These are phyloP conservation scores for Eupeodes latifasciatus DNA, from an alignment of 2,888 invertebrate species.

Conservation along the genomic window DNA sequence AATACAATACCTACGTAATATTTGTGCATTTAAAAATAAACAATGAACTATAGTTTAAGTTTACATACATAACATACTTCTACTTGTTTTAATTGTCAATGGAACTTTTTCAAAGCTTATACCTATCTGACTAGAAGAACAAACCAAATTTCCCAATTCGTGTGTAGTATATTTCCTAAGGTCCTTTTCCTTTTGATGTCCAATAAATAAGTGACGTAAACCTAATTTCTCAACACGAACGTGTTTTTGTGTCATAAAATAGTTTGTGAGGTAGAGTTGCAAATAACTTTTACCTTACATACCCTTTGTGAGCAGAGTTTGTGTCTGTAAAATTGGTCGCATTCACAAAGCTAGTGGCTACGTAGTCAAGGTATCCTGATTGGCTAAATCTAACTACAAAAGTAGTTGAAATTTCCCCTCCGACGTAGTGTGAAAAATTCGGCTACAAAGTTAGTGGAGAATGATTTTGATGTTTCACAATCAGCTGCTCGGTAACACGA, in stretches of 20 bases:
- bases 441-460: too few species aligned
- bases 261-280: background rate
- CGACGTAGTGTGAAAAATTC: too few species aligned
- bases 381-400: too few species aligned
- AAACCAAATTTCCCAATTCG: background rate
- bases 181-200: conserved; percentile 15
- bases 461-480: too few species aligned
- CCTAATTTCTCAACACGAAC: conserved; percentile 37
- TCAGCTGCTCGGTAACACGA: too few species aligned
- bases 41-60: background rate
- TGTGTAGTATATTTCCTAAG: conserved; percentile 32
- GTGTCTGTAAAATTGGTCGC: background rate
- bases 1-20: conserved; percentile 14
- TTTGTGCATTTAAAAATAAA: conserved; percentile 14
- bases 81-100: background rate
- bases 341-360: too few species aligned
- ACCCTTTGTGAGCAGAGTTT: too few species aligned
- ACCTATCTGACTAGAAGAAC: background rate
- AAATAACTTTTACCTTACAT: background rate
- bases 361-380: too few species aligned
- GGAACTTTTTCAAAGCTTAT: background rate
- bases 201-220: conserved; percentile 49
- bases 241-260: background rate
- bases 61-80: background rate
- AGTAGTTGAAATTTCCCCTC: too few species aligned